These are phyloP conservation scores for Sarcophaga caerulescens DNA, from an alignment of 2,888 invertebrate species.

Conservation along the genomic window DNA sequence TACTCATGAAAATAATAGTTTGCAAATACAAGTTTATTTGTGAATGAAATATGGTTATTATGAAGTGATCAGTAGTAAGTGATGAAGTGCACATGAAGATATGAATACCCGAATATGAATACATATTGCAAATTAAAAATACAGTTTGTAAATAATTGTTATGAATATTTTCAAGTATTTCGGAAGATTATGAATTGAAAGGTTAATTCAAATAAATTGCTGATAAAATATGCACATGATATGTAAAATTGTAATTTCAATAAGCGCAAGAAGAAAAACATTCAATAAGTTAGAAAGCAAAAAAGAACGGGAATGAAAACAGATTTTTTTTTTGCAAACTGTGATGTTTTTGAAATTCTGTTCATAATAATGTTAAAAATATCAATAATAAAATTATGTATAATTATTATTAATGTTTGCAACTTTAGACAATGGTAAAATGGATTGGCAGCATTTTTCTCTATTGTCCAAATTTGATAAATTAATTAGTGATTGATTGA, in stretches of 20 bases:
- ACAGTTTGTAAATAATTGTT: not conserved
- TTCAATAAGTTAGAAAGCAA: not conserved
- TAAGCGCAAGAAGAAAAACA: not conserved
- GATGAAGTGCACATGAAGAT: not conserved
- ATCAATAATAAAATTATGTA: constrained; percentile 13
- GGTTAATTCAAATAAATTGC: not conserved
- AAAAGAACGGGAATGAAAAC: not conserved
- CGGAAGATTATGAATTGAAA: not conserved
- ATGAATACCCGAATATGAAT: not conserved
- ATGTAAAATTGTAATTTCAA: not conserved
- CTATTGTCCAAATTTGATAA: constrained; percentile 33
- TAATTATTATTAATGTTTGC: not conserved
- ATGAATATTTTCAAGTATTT: not conserved
- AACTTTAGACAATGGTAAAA: constrained; percentile 38
- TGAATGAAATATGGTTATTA: not conserved
- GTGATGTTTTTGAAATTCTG: constrained; percentile 1
- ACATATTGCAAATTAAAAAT: not conserved
- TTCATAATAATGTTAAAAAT: not conserved
- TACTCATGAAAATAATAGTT: constrained; percentile 64
- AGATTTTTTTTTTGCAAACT: constrained; percentile 35
- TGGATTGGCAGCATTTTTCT: constrained; percentile 6
- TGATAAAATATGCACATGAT: not conserved
- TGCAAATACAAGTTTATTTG: constrained; percentile 69
- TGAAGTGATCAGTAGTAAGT: not conserved
- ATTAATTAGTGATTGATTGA: constrained; percentile 61